Evolutionary conservation across 2,113 vertebrate species (phyloP), one percentile per base, ranked within the genome.

Genomic region (Corydoras sp.): DNA sequence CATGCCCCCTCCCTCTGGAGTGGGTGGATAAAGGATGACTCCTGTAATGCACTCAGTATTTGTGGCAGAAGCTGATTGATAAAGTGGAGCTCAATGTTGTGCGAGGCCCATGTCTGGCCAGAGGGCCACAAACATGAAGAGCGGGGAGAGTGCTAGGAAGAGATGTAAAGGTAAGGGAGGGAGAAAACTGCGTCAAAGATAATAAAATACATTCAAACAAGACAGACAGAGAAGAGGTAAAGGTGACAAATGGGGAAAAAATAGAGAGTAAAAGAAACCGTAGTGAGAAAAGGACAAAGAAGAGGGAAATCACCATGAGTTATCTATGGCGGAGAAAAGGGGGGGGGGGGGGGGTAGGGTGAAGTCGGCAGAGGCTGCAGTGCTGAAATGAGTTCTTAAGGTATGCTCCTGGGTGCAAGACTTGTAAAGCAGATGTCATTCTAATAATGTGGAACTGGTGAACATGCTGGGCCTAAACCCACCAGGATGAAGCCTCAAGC

Each of bases 371-470:
- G 73, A 72, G 66, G 86, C 90, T 91, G 91, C 84, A 86, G 86
- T 84, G 85, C 88, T 89, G 90, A 92, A 91, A 92, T 91, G 80
- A 91, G 90, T 91, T 90, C 92, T 91, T 92, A 86, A 85, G 88
- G 88, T 89, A 92, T 90, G 88, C 91, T 92, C 91, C 86, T 85
- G 89, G 92, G 91, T 87, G 89, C 90, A 89, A 86, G 88, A 89
- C 89, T 90, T 89, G 88, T 91, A 92, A 92, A 92, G 92, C 91
- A 90, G 92, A 93, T 91, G 94, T 93, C 91, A 93, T 92, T 97
- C 93, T 95, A 97, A 96, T 95, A 97, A 93, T 91, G 90, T 89
- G 90, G 72, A 89, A 89, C 92, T 93, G 92, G 91, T 91, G 89
- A 92, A 92, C 89, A 90, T 86, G 86, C 88, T 90, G 87, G 88